phyloP scores from a whole-genome alignment of 2,113 vertebrate species.

The Nymphicus hollandicus region DNA sequence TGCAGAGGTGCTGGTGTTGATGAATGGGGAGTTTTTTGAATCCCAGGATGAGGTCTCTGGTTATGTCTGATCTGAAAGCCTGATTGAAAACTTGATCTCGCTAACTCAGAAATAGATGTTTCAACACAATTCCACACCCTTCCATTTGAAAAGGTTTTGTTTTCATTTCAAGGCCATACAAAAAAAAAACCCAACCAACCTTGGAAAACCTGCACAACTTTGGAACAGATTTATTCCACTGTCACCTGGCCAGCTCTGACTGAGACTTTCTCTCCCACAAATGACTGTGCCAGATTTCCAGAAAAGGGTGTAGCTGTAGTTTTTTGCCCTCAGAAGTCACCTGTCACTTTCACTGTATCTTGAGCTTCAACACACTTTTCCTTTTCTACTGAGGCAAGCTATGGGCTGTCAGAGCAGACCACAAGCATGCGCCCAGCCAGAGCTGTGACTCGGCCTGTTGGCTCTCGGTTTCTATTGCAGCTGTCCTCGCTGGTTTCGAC shows the following conservation, averaged over 20 bases:
- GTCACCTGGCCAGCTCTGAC: not conserved
- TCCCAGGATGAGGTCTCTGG: not conserved
- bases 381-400: not conserved
- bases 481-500: not conserved
- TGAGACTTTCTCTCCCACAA: not conserved
- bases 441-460: not conserved
- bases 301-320: not conserved
- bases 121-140: conserved; percentile 44
- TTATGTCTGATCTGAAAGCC: not conserved
- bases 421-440: rapidly evolving
- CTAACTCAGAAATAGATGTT: conserved; percentile 39
- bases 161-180: not conserved
- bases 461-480: not conserved
- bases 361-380: not conserved
- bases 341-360: not conserved
- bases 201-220: not conserved
- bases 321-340: not conserved
- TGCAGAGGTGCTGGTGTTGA: not conserved
- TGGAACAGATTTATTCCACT: not conserved
- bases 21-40: not conserved
- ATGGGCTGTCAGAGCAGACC: not conserved
- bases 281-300: not conserved
- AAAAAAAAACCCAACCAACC: not conserved
- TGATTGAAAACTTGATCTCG: not conserved
- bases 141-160: conserved; percentile 1